These are phyloP conservation scores for Poliocrania exsul DNA, from an alignment of 2,797 vertebrate genomes.

Conservation along the genomic window DNA sequence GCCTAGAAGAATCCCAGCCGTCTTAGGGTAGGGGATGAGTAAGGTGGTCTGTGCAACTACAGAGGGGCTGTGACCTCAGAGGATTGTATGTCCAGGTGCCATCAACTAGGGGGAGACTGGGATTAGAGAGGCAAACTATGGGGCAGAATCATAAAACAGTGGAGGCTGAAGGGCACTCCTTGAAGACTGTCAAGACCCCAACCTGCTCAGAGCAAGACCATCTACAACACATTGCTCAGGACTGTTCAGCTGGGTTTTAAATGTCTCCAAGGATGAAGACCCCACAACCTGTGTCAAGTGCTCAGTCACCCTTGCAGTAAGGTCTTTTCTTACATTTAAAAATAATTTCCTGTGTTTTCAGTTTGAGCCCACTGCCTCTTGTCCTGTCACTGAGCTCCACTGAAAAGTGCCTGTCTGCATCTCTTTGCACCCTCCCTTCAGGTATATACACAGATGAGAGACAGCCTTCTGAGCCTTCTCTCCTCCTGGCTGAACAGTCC, in stretches of 20 bases:
- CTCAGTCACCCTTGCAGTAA: neutral
- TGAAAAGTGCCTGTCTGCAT: neutral
- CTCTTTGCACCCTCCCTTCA: neutral
- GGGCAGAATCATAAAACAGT: neutral
- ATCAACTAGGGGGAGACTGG: too few relatives aligned
- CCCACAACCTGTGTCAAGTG: neutral
- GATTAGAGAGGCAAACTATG: neutral
- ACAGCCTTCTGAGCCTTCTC: neutral
- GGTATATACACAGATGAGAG: neutral
- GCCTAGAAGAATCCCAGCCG: neutral
- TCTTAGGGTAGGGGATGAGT: rapidly evolving
- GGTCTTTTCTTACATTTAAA: neutral
- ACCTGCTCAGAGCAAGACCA: neutral
- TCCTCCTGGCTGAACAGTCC: neutral
- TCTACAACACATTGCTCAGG: neutral
- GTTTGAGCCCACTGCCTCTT: neutral
- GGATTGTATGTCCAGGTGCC: neutral
- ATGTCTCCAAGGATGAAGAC: neutral
- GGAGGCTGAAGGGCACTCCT: neutral
- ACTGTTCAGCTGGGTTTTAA: neutral
- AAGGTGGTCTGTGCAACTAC: neutral
- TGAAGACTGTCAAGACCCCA: neutral
- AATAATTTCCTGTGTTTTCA: neutral
- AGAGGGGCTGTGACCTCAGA: neutral
- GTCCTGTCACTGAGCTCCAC: neutral